Evolutionary conservation across 2,888 invertebrate genomes (phyloP).

Genomic region (Eubasilissa splendida): DNA sequence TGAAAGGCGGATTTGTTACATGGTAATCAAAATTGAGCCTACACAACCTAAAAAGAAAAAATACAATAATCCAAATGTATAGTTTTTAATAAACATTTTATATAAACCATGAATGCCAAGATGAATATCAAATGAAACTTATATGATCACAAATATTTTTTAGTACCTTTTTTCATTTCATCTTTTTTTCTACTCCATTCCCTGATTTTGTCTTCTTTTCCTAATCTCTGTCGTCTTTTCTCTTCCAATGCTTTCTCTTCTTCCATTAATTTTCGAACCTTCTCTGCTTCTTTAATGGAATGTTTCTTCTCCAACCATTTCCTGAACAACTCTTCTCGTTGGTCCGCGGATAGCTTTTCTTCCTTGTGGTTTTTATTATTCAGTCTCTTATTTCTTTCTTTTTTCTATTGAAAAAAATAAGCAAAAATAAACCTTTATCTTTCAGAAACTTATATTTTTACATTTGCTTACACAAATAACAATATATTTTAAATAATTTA

Average conservation of each 20-base stretch:
- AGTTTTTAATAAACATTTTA: too few species aligned
- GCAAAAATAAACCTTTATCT: too few species aligned
- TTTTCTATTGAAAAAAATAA: slow-evolving; percentile 49
- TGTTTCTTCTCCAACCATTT: slow-evolving; percentile 73
- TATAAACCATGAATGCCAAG: too few species aligned
- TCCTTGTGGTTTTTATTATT: slow-evolving; percentile 14
- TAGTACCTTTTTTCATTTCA: slow-evolving; percentile 72
- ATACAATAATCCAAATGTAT: too few species aligned
- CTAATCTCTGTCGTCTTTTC: slow-evolving; percentile 64
- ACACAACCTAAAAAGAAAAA: too few species aligned
- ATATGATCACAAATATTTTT: too few species aligned
- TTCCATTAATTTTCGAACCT: slow-evolving; percentile 65
- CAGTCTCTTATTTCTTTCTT: slow-evolving; percentile 37
- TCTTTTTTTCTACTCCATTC: slow-evolving; percentile 76
- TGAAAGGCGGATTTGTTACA: too few species aligned
- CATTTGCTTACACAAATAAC: too few species aligned
- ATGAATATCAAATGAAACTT: too few species aligned
- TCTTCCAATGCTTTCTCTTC: slow-evolving; percentile 66
- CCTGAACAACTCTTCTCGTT: slow-evolving; percentile 70
- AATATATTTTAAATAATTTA: too few species aligned
- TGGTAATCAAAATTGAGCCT: too few species aligned
- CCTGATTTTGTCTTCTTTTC: slow-evolving; percentile 69
- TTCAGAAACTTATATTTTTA: too few species aligned
- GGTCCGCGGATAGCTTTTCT: slow-evolving; percentile 64
- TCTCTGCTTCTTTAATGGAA: slow-evolving; percentile 64